Base-by-base conservation (phyloP, 2,797 vertebrate species). In the Peromyscus melanophrys region DNA sequence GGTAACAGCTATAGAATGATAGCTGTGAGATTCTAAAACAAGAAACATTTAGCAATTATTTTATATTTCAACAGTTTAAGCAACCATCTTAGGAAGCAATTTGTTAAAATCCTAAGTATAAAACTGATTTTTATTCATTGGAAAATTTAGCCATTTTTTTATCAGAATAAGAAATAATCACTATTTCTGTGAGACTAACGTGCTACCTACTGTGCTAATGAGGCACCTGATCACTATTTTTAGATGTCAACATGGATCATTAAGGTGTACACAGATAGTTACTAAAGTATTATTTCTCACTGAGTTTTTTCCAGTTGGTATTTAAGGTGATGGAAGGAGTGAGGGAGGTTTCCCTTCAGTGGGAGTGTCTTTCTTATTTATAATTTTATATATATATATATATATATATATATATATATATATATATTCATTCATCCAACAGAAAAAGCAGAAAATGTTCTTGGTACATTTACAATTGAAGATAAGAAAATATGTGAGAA, bases 291-390 rank as follows among this genome's bases (percentile, higher is more conserved):
- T 75, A 34, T 63, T 34, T 75, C 12, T 52, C 19, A 14, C 0
- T 25, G 7, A 73, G 4, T 23, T 14, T 6, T 75, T 40, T 40
- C 4, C 7, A n/a, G 25, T 19, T 49, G 21, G 7, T 23, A 29
- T 55, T 3, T 8, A 1, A 63, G 6, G 40, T 52, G 23, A 9
- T 46, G 31, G 13, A 59, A 4, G 10, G 14, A 27, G 8, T 49
- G 13, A 23, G 55, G 23, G 59, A 37, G 2, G 16, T 0, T 1
- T 17, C 0, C 21, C 13, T 31, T 89, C 19, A 10, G 2, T 31
- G 4, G 23, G 59, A n/a, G 0, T 49, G 43, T 49, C 75, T 77
- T 23, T 76, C 14, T 46, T 46, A 43, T 76, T 25, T 25, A 43
- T 75, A 43, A 12, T 75, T n/a, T n/a, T n/a, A 43, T 43, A 43